These are phyloP conservation scores for Zonitis immaculata DNA, from an alignment of 2,888 invertebrate species.

Conservation along the genomic window DNA sequence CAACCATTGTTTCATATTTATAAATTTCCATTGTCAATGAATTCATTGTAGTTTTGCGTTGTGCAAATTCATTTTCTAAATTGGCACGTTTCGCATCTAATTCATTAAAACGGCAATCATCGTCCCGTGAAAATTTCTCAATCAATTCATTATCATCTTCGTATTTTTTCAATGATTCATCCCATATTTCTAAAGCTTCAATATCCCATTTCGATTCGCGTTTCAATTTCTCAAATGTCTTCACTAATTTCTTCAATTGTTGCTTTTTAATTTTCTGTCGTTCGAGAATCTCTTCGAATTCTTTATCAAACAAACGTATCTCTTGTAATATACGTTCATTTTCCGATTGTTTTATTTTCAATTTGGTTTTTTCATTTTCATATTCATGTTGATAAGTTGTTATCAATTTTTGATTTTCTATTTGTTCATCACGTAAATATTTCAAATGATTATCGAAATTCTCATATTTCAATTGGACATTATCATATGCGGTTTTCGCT, in stretches of 20 bases:
- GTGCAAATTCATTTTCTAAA: constrained; percentile 50
- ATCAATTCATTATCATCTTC: constrained; percentile 68
- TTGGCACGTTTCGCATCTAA: constrained; percentile 54
- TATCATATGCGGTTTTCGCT: constrained; percentile 48
- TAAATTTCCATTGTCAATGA: constrained; percentile 52
- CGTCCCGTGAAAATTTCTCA: constrained; percentile 66
- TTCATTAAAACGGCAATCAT: constrained; percentile 61
- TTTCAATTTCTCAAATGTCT: constrained; percentile 62
- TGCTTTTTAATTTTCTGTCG: constrained; percentile 49
- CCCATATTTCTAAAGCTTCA: constrained; percentile 65
- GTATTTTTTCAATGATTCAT: constrained; percentile 63
- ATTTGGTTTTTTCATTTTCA: constrained; percentile 60
- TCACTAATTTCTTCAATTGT: constrained; percentile 54
- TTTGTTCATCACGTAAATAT: constrained; percentile 53
- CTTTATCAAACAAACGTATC: no score
- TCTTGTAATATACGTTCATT: constrained; percentile 50
- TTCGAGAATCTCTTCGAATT: constrained; percentile 49
- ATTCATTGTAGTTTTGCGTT: constrained; percentile 47
- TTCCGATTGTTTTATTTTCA: constrained; percentile 45
- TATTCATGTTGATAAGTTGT: constrained; percentile 65
- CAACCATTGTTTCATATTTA: constrained; percentile 52
- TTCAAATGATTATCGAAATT: constrained; percentile 49
- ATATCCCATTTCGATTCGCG: constrained; percentile 65
- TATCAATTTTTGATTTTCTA: constrained; percentile 61
- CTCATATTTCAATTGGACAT: constrained; percentile 40